Base-by-base conservation (phyloP, 2,797 vertebrate species). In the Sebastes dallii region DNA sequence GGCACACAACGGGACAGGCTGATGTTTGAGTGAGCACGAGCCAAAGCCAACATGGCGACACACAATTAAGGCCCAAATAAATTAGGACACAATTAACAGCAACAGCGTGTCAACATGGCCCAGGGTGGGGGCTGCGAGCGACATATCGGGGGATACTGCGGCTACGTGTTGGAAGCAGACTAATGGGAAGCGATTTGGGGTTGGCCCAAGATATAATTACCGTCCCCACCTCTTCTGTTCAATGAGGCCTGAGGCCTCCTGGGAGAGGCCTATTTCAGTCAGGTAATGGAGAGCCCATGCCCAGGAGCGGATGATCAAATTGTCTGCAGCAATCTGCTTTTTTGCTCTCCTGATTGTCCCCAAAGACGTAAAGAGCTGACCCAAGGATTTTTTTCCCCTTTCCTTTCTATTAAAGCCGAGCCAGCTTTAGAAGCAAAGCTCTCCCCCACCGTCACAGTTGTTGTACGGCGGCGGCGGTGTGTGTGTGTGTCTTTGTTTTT, bases 151-250 rank as follows among this genome's bases (percentile, higher is more conserved):
- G 94, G 90, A 91, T 90, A 91, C 75, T 71, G 77, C 36, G 46
- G 74, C 86, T 80, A 75, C 70, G 69, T 75, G 78, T 79, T 92
- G 90, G 87, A 89, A 90, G 42, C 81, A 89, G 89, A 95, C 92
- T 95, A 96, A 96, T 95, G 94, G 91, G 92, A 91, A 95, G 91
- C 86, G 88, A 96, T 95, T 96, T 95, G 92, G 92, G 94, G 88
- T 88, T 92, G 91, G 93, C 83, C 90, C 91, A 91, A 93, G 90
- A 93, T 93, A 94, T 96, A 96, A 96, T 96, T 95, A 96, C 94
- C 83, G 84, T 93, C 93, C 92, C 92, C 93, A 94, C 94, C 94
- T 94, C 88, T 88, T 82, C 87, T 95, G 94, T 94, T 96, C 94
- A 96, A 95, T 95, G 95, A 95, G 94, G 92, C 93, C 94, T 92